Evolutionary conservation across 2,888 invertebrate genomes (phyloP), one percentile per base, ranked within the genome.

Genomic region (Arctia plantaginis): DNA sequence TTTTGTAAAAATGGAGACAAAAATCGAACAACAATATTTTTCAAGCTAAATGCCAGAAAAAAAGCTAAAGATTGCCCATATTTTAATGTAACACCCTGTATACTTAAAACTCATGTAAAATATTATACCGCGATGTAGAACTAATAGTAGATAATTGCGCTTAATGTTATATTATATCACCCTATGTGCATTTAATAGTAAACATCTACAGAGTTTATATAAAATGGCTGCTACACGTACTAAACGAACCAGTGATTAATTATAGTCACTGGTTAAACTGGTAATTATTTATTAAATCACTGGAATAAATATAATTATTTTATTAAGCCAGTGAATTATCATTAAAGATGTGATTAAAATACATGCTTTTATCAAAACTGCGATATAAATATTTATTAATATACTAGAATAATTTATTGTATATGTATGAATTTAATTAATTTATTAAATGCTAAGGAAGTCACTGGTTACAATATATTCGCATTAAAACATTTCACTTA

Each of bases 161-260:
- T 23, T 51, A 51, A 23, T 51, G 23, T 51, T 6, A 41, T 41
- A 51, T 23, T 6, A n/a, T n/a, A 23, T 51, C 51, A 51, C 51
- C 51, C 7, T 23, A 51, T 51, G 51, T 51, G 51, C 51, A 51
- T 51, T 51, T 51, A 51, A 62, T 62, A 62, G 18, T 62, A 18
- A 18, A 27, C 18, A 7, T 30, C 27, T 13, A 30, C 18, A 15
- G 1, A 41, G 7, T n/a, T 33, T 23, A 23, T 13, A 10, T 47
- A 33, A 67, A 23, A 47, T 20, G 47, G 47, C 67, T 67, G 67
- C 67, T 67, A 67, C 13, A 67, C 47, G 33, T 33, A 67, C 27
- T 44, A 44, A 23, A 67, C 20, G 44, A 23, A 67, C 30, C 20
- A 67, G 44, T 67, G 30, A 47, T 12, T 30, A 67, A 44, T 30